A percentile compares a stretch with the other conserved stretches of the same genome.
Conservation (phyloP, 2,888 invertebrate species). For the Drosophila meridiana region DNA sequence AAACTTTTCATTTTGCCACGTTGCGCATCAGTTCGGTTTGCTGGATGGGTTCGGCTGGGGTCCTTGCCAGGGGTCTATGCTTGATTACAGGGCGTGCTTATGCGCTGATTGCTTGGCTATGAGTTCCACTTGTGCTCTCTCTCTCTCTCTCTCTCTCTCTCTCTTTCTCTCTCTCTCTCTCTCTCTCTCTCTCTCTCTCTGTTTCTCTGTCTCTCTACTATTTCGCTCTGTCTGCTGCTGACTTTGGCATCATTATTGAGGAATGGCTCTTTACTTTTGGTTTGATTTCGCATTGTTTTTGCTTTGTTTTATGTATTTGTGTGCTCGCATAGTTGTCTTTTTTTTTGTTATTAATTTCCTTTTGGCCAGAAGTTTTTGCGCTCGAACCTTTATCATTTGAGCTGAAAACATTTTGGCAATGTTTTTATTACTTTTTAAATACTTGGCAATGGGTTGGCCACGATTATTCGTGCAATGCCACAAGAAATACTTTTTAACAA, state of each 20-base stretch:
- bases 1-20: slow-evolving; percentile 83
- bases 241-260: slow-evolving; percentile 76
- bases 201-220: not conserved
- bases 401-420: slow-evolving; percentile 64
- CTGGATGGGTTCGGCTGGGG: slow-evolving; percentile 18
- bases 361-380: slow-evolving; percentile 41
- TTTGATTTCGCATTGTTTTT: slow-evolving; percentile 53
- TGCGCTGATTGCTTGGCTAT: slow-evolving; percentile 78
- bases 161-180: not conserved
- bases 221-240: slow-evolving; percentile 28
- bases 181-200: not conserved
- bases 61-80: slow-evolving; percentile 51
- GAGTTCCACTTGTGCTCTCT: slow-evolving; percentile 34
- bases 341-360: slow-evolving; percentile 71
- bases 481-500: slow-evolving; percentile 62
- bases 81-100: slow-evolving; percentile 80
- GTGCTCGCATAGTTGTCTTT: slow-evolving; percentile 72
- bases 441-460: slow-evolving; percentile 55
- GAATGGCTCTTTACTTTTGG: slow-evolving; percentile 58
- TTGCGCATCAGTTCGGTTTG: slow-evolving; percentile 47
- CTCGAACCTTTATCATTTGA: slow-evolving; percentile 64
- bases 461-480: slow-evolving; percentile 66
- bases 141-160: not conserved
- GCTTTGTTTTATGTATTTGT: slow-evolving; percentile 15
- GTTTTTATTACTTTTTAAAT: slow-evolving; percentile 82